These are phyloP conservation scores for Caenorhabditis angaria DNA, from an alignment of 2,888 invertebrate genomes.

Conservation along the genomic window DNA sequence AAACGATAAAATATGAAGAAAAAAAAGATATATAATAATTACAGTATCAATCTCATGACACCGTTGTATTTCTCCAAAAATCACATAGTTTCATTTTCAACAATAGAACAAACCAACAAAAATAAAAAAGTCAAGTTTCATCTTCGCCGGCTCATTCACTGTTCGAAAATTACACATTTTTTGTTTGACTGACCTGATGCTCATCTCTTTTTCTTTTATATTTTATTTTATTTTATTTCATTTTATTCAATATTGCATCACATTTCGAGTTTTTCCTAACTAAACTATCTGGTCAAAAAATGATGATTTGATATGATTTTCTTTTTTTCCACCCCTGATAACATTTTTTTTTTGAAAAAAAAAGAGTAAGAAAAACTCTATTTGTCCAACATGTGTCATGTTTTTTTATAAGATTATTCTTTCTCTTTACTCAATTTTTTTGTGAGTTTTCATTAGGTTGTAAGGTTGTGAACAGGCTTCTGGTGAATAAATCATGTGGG, in stretches of 20 bases:
- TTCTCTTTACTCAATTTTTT: no score
- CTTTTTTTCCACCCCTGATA: neutral
- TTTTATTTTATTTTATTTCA: neutral
- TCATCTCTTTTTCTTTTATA: neutral
- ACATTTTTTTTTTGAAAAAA: conserved; percentile 1
- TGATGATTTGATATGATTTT: conserved; percentile 1
- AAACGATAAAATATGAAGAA: no score
- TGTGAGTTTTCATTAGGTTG: no score
- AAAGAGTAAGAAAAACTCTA: neutral
- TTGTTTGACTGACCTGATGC: neutral
- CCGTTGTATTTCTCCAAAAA: no score
- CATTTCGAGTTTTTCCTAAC: neutral
- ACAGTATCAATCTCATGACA: no score
- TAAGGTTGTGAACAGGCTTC: no score
- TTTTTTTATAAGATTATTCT: no score
- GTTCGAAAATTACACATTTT: conserved; percentile 1
- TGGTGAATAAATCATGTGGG: no score
- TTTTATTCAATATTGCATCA: neutral
- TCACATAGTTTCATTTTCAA: no score
- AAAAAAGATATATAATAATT: no score
- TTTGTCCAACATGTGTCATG: no score
- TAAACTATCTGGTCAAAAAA: no score
- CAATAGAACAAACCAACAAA: neutral
- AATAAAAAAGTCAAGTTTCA: neutral
- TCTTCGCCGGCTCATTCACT: conserved; percentile 7